Percentiles rank a stretch among this genome's conserved stretches.
phyloP scores from a whole-genome alignment of 2,888 invertebrate genomes.

The Seladonia tumulorum region DNA sequence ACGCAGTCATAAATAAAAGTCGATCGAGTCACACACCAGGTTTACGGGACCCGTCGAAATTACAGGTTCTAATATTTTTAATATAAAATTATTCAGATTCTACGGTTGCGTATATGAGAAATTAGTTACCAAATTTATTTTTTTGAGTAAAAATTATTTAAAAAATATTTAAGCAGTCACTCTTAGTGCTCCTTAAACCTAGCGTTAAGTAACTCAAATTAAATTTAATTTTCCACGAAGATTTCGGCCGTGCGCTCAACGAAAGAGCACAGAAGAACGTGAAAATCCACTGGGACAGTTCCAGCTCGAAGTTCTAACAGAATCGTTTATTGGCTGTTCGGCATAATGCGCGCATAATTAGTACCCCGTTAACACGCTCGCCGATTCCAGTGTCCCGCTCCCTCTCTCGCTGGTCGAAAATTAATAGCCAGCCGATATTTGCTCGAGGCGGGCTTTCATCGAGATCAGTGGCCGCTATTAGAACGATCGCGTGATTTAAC shows the following conservation, averaged over 20 bases:
- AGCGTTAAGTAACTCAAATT: too few species aligned
- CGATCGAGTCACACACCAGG: too few species aligned
- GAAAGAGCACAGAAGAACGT: background rate
- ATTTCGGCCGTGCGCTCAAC: background rate
- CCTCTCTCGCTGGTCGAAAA: constrained; percentile 19
- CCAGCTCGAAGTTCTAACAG: background rate
- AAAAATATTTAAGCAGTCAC: too few species aligned
- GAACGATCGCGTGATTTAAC: constrained; percentile 42
- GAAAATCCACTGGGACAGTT: background rate
- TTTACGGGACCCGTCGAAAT: too few species aligned
- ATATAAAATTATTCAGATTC: too few species aligned
- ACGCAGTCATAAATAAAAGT: too few species aligned
- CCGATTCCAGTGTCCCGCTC: background rate
- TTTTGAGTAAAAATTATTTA: too few species aligned
- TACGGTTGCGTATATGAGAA: too few species aligned
- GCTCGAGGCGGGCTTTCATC: constrained; percentile 44
- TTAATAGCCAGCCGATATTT: constrained; percentile 44
- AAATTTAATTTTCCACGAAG: background rate
- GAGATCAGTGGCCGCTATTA: constrained; percentile 26
- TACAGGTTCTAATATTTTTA: too few species aligned
- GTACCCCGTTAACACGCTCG: background rate
- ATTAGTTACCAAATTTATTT: too few species aligned
- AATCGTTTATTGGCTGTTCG: background rate
- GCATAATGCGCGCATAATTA: background rate
- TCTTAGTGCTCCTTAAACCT: too few species aligned